These are phyloP conservation scores for Eupithecia abbreviata DNA, from an alignment of 2,888 invertebrate genomes.

Conservation along the genomic window DNA sequence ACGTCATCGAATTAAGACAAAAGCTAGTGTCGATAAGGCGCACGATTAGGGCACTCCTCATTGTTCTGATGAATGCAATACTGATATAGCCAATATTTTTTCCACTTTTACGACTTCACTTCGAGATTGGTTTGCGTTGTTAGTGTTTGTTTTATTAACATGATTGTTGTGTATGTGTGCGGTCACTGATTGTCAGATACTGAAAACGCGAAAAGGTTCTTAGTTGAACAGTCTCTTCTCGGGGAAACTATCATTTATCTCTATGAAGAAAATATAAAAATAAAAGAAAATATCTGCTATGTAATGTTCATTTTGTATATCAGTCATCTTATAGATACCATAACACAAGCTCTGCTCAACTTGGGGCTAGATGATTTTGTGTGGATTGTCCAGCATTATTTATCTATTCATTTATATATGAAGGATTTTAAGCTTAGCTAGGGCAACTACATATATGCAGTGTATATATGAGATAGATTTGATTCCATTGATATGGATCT, in stretches of 20 bases:
- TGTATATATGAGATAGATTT: too few species aligned
- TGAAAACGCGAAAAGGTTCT: neutral
- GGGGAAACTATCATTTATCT: neutral
- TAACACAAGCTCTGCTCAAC: too few species aligned
- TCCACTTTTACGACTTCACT: slow-evolving; percentile 70
- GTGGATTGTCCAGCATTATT: too few species aligned
- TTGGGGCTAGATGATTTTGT: too few species aligned
- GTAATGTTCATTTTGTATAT: too few species aligned
- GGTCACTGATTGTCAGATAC: slow-evolving; percentile 17
- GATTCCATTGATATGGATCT: too few species aligned
- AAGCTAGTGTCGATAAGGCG: slow-evolving; percentile 73
- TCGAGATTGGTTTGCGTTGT: slow-evolving; percentile 59
- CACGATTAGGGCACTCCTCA: slow-evolving; percentile 72
- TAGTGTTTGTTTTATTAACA: slow-evolving; percentile 41
- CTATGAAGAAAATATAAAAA: neutral
- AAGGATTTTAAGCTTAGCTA: too few species aligned
- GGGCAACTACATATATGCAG: too few species aligned
- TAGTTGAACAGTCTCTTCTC: neutral
- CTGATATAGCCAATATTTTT: slow-evolving; percentile 73
- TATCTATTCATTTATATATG: too few species aligned
- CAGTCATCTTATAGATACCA: too few species aligned
- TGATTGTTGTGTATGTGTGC: slow-evolving; percentile 32
- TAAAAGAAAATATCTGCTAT: too few species aligned
- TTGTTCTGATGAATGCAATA: slow-evolving; percentile 72
- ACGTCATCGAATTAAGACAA: slow-evolving; percentile 80